These are phyloP conservation scores for Coleophora flavipennella DNA, from an alignment of 2,888 invertebrate genomes.

Conservation along the genomic window DNA sequence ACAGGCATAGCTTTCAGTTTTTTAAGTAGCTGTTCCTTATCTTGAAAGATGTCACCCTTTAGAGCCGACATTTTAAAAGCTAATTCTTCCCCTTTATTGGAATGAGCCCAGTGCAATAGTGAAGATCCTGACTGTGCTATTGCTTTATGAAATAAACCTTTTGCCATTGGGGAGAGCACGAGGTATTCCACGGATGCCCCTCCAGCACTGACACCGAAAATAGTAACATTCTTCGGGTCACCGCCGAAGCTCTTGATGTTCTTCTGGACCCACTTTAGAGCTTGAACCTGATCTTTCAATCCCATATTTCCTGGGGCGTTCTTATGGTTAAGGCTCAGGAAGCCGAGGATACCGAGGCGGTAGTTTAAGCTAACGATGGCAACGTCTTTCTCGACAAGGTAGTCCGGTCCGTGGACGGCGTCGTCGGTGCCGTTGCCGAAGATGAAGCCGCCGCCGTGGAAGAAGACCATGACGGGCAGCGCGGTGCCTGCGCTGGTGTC, in stretches of 20 bases:
- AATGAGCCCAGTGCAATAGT: constrained; percentile 60
- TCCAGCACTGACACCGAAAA: constrained; percentile 70
- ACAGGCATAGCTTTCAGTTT: constrained; percentile 39
- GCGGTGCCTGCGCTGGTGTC: constrained; percentile 12
- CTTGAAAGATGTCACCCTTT: constrained; percentile 27
- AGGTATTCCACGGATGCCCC: constrained; percentile 59
- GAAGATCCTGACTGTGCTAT: constrained; percentile 71
- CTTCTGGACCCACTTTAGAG: constrained; percentile 63
- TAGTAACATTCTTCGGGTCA: constrained; percentile 58
- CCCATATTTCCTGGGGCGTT: constrained; percentile 67
- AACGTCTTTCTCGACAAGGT: constrained; percentile 51
- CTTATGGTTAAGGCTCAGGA: constrained; percentile 46
- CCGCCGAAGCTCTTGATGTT: constrained; percentile 65
- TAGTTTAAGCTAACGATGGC: constrained; percentile 58
- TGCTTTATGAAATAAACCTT: constrained; percentile 67
- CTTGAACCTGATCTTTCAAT: constrained; percentile 64
- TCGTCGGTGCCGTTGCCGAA: constrained; percentile 57
- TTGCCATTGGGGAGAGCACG: constrained; percentile 49
- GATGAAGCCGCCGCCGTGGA: constrained; percentile 63
- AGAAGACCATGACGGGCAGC: constrained; percentile 58
- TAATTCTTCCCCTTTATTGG: constrained; percentile 33
- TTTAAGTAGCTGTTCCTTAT: constrained; percentile 35
- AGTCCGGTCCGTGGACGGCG: constrained; percentile 50
- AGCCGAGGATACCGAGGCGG: constrained; percentile 58
- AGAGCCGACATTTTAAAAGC: constrained; percentile 37